Evolutionary conservation across 2,797 vertebrate species (phyloP).

Genomic region (Monodelphis domestica): DNA sequence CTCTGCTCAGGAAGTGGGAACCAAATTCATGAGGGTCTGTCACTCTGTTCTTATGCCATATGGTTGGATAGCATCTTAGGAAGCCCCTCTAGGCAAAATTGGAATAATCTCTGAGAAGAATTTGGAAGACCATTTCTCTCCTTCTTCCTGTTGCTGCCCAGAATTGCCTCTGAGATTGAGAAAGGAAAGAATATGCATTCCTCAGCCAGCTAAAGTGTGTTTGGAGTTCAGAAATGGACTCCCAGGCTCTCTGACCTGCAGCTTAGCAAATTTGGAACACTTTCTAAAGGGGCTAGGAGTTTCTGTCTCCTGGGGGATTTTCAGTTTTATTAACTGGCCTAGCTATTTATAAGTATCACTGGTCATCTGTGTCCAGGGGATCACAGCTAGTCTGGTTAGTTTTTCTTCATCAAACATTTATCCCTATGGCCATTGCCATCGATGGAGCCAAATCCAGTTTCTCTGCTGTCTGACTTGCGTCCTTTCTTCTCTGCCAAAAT

Average conservation of each 20-base stretch:
- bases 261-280: slow-evolving; percentile 9
- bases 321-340: slow-evolving; percentile 15
- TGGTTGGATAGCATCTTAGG: slow-evolving; percentile 43
- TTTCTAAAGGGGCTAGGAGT: slow-evolving; percentile 36
- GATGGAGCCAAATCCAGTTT: slow-evolving; percentile 53
- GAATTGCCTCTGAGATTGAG: slow-evolving; percentile 57
- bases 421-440: slow-evolving; percentile 39
- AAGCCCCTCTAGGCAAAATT: slow-evolving; percentile 29
- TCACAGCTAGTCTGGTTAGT: slow-evolving; percentile 50
- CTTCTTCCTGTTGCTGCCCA: slow-evolving; percentile 51
- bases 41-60: slow-evolving; percentile 54
- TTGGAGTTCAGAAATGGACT: slow-evolving; percentile 38
- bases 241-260: slow-evolving; percentile 12
- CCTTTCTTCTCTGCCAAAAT: slow-evolving; percentile 51
- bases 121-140: slow-evolving; percentile 49
- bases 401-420: slow-evolving; percentile 48
- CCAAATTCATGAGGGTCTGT: slow-evolving; percentile 8
- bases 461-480: slow-evolving; percentile 32
- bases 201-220: slow-evolving; percentile 15
- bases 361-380: slow-evolving; percentile 40
- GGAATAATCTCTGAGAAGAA: slow-evolving; percentile 43
- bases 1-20: slow-evolving; percentile 66
- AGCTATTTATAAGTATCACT: slow-evolving; percentile 43
- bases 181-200: slow-evolving; percentile 39
- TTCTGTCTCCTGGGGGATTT: slow-evolving; percentile 39